Evolutionary conservation across 2,113 vertebrate genomes (phyloP).

Genomic region (Paramisgurnus dabryanus): DNA sequence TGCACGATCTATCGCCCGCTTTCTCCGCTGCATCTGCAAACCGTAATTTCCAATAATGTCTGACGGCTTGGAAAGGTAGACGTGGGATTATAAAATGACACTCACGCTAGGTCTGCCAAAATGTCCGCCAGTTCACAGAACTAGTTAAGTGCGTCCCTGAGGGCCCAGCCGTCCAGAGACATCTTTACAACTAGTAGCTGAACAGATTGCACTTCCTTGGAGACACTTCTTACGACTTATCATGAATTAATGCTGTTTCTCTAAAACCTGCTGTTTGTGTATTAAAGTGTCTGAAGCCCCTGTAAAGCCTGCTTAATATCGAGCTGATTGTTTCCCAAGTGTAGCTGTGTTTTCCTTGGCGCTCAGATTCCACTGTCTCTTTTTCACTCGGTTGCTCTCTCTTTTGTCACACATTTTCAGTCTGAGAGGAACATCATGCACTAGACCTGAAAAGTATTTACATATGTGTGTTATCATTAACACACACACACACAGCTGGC

Average conservation of each 20-base stretch:
- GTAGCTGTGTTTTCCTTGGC: conserved; percentile 29
- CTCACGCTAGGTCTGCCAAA: not conserved
- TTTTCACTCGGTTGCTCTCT: not conserved
- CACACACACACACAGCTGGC: not conserved
- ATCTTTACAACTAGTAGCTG: not conserved
- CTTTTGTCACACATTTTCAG: conserved; percentile 10
- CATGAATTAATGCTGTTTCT: not conserved
- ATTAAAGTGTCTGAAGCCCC: not conserved
- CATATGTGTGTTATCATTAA: not conserved
- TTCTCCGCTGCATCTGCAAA: not conserved
- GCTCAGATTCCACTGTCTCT: not conserved
- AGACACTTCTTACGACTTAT: conserved; percentile 21
- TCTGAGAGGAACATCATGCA: not conserved
- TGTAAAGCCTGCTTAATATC: conserved; percentile 15
- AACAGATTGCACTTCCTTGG: not conserved
- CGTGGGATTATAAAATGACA: not conserved
- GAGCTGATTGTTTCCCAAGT: conserved; percentile 1
- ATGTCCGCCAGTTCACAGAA: not conserved
- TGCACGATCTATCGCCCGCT: not conserved
- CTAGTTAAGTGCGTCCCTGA: not conserved
- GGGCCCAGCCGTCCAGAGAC: not conserved
- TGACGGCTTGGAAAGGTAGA: not conserved
- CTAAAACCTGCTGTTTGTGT: not conserved
- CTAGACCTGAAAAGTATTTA: not conserved
- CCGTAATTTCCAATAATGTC: conserved; percentile 18